phyloP scores from a whole-genome alignment of 1,140 invertebrate species.

The Caenorhabditis elegans region DNA sequence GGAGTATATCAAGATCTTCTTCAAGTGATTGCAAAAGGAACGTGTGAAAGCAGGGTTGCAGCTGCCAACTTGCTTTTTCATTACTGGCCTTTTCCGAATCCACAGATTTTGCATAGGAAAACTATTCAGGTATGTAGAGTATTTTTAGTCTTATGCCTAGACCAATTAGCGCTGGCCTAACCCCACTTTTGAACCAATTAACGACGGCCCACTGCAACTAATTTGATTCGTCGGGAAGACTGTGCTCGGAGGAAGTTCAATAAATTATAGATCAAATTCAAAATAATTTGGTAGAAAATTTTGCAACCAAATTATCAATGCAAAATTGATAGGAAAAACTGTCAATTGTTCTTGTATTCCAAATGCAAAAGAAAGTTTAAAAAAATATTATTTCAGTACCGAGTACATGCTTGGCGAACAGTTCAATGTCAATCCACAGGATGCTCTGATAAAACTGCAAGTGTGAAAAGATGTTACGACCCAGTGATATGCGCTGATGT shows the following conservation, averaged over 20 bases:
- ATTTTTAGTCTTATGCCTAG: no score
- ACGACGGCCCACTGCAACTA: no score
- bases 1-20: conserved; percentile 94
- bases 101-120: conserved; percentile 85
- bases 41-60: conserved; percentile 82
- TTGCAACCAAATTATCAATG: no score
- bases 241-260: no score
- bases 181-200: no score
- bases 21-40: conserved; percentile 93
- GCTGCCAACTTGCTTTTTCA: conserved; percentile 95
- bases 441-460: conserved; percentile 41
- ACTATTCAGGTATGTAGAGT: conserved; percentile 76
- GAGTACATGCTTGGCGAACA: conserved; percentile 55
- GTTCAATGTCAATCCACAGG: conserved; percentile 54
- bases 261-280: no score
- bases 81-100: conserved; percentile 98
- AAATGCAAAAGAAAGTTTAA: conserved; percentile 72
- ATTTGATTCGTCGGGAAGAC: no score
- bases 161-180: no score
- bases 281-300: no score
- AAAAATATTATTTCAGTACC: background rate
- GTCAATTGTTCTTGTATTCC: no score
- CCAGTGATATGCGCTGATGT: conserved; percentile 72
- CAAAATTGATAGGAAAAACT: no score
- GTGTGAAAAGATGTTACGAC: conserved; percentile 70